Conservation (phyloP, 2,113 vertebrate genomes). For the Xiphorhynchus elegans region DNA sequence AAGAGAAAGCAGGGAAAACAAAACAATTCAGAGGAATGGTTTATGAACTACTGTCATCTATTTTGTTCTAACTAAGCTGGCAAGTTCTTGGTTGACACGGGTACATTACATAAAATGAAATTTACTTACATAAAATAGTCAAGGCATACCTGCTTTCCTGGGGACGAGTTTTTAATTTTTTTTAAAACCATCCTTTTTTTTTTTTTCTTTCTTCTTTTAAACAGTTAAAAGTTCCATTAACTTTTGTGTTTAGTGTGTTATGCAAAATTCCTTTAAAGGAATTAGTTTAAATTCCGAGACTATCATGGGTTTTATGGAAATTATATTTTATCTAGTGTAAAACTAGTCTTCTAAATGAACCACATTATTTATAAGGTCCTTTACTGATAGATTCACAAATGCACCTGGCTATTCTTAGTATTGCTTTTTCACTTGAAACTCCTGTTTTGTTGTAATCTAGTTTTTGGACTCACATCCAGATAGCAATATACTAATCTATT, state of each 20-base stretch:
- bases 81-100: not conserved
- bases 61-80: not conserved
- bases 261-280: not conserved
- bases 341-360: not conserved
- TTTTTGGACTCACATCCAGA: not conserved
- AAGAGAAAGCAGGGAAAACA: not conserved
- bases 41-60: not conserved
- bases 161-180: not conserved
- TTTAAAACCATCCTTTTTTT: not conserved
- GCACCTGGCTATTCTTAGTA: not conserved
- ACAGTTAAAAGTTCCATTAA: not conserved
- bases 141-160: not conserved
- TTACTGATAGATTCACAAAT: not conserved
- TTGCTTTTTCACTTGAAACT: not conserved
- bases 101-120: not conserved
- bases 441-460: not conserved
- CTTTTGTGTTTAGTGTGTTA: not conserved
- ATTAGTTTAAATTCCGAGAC: not conserved
- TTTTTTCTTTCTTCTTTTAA: not conserved
- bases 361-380: not conserved
- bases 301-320: not conserved
- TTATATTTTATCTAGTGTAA: not conserved
- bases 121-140: not conserved
- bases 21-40: not conserved
- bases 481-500: not conserved